Evolutionary conservation across 2,113 vertebrate genomes (phyloP).

Genomic region (Etheostoma spectabile): DNA sequence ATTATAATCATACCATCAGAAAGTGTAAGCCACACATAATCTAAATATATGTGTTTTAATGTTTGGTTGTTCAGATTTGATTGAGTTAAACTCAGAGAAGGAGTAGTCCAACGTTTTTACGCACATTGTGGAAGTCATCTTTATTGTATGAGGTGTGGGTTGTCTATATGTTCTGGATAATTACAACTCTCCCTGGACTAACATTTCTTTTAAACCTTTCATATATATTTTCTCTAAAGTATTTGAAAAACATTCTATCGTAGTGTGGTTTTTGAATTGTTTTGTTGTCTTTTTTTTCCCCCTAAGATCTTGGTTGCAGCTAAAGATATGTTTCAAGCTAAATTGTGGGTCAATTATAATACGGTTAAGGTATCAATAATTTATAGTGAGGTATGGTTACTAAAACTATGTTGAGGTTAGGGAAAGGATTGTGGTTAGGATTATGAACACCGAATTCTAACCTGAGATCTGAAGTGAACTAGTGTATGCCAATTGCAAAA

Average conservation of each 20-base stretch:
- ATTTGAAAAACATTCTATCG: background rate
- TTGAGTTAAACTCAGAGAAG: background rate
- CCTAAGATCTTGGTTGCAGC: background rate
- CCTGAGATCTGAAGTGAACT: background rate
- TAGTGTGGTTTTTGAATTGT: background rate
- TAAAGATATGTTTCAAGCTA: background rate
- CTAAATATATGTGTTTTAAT: background rate
- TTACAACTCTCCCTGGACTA: background rate
- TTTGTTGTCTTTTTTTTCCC: background rate
- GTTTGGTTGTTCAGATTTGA: background rate
- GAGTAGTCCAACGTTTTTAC: background rate
- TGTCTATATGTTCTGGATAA: background rate
- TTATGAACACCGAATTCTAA: background rate
- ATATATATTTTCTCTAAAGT: background rate
- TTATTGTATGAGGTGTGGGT: background rate
- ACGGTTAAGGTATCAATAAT: background rate
- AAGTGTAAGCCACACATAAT: background rate
- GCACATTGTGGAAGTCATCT: background rate
- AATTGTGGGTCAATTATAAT: too few relatives aligned
- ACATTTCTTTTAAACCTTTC: background rate
- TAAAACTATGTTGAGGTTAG: background rate
- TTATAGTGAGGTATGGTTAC: background rate
- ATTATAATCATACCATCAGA: background rate
- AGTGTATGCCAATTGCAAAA: background rate
- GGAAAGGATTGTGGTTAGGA: background rate